Base-by-base conservation (phyloP, 2,797 vertebrate species). In the Melanotaenia boesemani region DNA sequence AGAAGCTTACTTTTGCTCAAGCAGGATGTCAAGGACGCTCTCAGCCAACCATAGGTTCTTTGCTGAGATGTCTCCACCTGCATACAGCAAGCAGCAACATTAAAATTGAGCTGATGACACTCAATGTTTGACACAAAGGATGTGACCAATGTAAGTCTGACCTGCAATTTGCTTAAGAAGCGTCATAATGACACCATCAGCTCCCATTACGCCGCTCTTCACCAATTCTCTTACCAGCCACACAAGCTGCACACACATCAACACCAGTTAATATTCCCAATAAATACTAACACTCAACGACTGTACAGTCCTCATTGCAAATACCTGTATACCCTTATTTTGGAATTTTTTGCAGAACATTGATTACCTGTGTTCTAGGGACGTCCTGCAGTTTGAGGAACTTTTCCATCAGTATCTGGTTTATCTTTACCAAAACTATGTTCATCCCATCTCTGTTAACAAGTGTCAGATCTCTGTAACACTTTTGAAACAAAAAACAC, bases 351-450 rank as follows among this genome's bases (percentile, higher is more conserved):
- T 52, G 13, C 1, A 20, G 13, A 18, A 37, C 0, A 30, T 12
- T 26, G 0, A 55, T 46, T 64, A 91, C 90, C 88, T 93, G 92
- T 30, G 91, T 93, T 75, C 92, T 70, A 7, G 91, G 96, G 4
- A 94, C 88, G 0, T 98, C 97, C 84, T 98, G 97, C 61, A 99
- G 92, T 76, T 98, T 99, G 79, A 97, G 88, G 93, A 98, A 99
- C 81, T 98, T 99, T 82, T 99, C 98, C 98, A 99, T 99, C 4
- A 99, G 95, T 58, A 99, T 94, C 90, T 99, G 98, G 91, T 98
- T 99, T 83, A 99, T 97, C 89, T 99, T 99, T 77, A 95, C 96
- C 79, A 99, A 92, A 0, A 98, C 88, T 1, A 96, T 93, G 54
- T 95, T 97, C 97, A 99, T 97, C 9, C 98, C 97, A 0, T 99